Conservation (phyloP, 2,888 invertebrate species). For the Trissonchulus sp. region DNA sequence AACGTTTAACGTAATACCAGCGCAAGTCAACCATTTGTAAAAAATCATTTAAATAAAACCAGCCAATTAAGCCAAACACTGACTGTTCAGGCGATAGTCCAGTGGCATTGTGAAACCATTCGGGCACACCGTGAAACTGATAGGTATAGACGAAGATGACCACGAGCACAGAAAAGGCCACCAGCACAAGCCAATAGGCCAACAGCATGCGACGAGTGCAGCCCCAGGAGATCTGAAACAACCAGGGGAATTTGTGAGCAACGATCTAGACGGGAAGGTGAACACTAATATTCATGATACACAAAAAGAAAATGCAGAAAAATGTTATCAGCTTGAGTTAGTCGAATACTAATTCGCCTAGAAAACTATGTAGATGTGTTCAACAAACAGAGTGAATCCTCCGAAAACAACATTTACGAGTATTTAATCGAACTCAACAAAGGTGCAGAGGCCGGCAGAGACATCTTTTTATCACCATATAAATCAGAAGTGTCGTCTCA, state of each 20-base stretch:
- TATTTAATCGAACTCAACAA: no score
- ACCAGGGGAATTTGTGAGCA: background rate
- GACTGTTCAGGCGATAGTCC: constrained; percentile 68
- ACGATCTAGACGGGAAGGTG: background rate
- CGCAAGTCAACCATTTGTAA: no score
- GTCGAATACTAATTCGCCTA: no score
- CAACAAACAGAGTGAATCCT: no score
- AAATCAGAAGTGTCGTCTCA: no score
- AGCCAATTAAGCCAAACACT: constrained; percentile 59
- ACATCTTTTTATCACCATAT: no score
- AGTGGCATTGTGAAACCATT: constrained; percentile 71
- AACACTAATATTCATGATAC: constrained; percentile 35
- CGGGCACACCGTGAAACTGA: constrained; percentile 82
- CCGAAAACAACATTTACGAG: no score
- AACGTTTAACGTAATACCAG: no score
- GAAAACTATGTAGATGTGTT: no score
- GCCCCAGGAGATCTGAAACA: constrained; percentile 74
- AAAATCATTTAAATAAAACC: no score
- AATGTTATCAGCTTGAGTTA: background rate
- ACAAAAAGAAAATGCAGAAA: constrained; percentile 11
- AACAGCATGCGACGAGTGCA: constrained; percentile 89
- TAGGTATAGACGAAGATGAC: constrained; percentile 89
- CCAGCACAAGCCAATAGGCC: constrained; percentile 87
- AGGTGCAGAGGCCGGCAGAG: no score
- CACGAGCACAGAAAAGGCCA: constrained; percentile 90